Evolutionary conservation across 2,797 vertebrate species (phyloP), one percentile per base, ranked within the genome.

Genomic region (Cossypha dichroa): DNA sequence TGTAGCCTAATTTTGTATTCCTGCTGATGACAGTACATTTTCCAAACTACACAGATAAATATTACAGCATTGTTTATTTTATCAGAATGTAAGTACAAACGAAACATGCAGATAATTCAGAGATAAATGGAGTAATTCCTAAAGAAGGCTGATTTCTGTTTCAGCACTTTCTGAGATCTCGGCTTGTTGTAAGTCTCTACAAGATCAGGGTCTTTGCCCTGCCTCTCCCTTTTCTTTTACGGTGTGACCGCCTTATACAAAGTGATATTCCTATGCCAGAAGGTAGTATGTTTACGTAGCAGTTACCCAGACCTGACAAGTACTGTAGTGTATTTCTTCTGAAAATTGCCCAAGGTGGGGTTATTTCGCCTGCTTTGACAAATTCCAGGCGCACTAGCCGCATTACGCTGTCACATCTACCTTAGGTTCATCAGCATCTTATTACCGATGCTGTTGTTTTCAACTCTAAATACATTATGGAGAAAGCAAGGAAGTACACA

Each of bases 341-440:
- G 62, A 81, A 93, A 96, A 93, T 88, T 72, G 94, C 95, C 94
- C 87, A 94, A n/a, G 91, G 94, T 95, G 89, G 68, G 94, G 84
- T 91, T 93, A 89, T 90, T 94, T 92, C 3, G 0, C 68, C 81
- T 73, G 85, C 68, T 87, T 91, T 90, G 94, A 96, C 94, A 95
- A 96, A 95, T 31, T 81, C 81, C 91, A 78, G n/a, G 45, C 43
- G 40, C 58, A 31, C 87, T 62, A 83, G 68, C 68, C 33, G 59
- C 76, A 43, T 92, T 91, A 93, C 0, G 2, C 89, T 94, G 94
- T 94, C 94, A 88, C 54, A 94, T 94, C 89, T 62, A 88, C 75
- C 94, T 85, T 62, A 64, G 68, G 58, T 91, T 96, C 79, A 88
- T 89, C 77, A 88, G 89, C 34, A 66, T 87, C 82, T 92, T 62